These are phyloP conservation scores for Drosophila quasianomalipes DNA, from an alignment of 2,888 invertebrate species.

Conservation along the genomic window DNA sequence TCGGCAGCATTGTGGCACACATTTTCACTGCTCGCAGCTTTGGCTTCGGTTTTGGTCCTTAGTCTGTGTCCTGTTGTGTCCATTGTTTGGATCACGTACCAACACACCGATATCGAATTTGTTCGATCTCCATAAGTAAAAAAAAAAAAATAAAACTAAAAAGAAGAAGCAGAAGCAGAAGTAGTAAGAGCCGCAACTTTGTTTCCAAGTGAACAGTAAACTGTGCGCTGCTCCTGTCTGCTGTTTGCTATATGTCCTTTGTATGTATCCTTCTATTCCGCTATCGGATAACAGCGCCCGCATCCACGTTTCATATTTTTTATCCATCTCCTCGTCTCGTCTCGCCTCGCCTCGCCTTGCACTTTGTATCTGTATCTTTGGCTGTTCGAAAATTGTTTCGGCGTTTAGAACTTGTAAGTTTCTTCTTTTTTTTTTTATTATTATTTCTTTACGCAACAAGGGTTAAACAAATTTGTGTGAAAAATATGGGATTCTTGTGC, in stretches of 20 bases:
- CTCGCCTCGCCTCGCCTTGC: conserved; percentile 19
- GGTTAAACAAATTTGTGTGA: conserved; percentile 67
- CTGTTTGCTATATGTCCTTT: conserved; percentile 15
- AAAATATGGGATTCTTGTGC: conserved; percentile 66
- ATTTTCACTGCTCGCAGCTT: conserved; percentile 36
- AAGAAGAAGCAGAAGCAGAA: conserved; percentile 24
- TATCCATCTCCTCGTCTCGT: background rate
- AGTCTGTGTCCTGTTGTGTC: conserved; percentile 59
- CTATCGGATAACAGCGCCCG: conserved; percentile 83
- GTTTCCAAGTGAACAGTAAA: conserved; percentile 69
- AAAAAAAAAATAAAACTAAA: conserved; percentile 7
- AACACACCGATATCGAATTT: conserved; percentile 67
- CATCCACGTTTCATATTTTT: conserved; percentile 73
- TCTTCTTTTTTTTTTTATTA: conserved; percentile 32
- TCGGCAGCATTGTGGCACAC: conserved; percentile 54
- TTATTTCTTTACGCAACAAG: conserved; percentile 39
- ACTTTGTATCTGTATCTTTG: conserved; percentile 55
- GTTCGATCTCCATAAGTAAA: conserved; percentile 63
- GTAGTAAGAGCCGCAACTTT: conserved; percentile 62
- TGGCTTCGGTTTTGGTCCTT: conserved; percentile 39
- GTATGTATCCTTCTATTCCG: conserved; percentile 62
- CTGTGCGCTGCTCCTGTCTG: conserved; percentile 33
- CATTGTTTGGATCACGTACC: conserved; percentile 77
- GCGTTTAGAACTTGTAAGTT: conserved; percentile 71
- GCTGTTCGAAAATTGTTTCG: conserved; percentile 14